Conservation (phyloP, 53 echinoderm and acorn worm species). For the Paracentrotus lividus region DNA sequence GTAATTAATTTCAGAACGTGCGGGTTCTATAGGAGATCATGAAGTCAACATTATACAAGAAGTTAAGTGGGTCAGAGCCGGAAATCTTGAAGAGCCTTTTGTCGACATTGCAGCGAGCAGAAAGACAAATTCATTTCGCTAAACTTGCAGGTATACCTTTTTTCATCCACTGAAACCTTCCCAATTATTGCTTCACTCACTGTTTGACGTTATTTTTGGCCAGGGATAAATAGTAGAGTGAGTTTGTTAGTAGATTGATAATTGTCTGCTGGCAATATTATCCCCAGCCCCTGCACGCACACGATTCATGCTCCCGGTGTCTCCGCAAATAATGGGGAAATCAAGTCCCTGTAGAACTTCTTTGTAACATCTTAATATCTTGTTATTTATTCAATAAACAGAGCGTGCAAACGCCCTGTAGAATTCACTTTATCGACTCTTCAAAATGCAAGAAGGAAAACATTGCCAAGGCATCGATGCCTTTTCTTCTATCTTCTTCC, state of each 20-base stretch:
- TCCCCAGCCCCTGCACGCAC: neutral
- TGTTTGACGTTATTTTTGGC: neutral
- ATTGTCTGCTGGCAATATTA: constrained; percentile 18
- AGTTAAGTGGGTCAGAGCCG: neutral
- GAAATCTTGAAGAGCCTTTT: constrained; percentile 27
- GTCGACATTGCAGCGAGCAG: neutral
- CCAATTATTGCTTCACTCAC: neutral
- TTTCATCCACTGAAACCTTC: constrained; percentile 1
- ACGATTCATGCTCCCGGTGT: constrained; percentile 24
- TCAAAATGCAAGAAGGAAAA: constrained; percentile 52
- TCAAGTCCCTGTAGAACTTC: constrained; percentile 62
- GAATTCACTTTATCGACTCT: constrained; percentile 64
- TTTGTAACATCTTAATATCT: constrained; percentile 69
- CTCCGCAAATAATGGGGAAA: constrained; percentile 14
- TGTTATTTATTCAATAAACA: constrained; percentile 74
- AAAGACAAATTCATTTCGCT: constrained; percentile 24
- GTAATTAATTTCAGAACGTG: constrained; percentile 15
- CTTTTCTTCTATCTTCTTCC: constrained; percentile 14
- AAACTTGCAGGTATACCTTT: constrained; percentile 21
- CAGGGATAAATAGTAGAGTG: constrained; percentile 27
- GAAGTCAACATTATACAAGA: constrained; percentile 11
- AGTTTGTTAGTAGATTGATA: constrained; percentile 41
- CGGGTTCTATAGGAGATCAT: neutral
- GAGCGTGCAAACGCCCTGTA: constrained; percentile 62
- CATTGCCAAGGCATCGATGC: constrained; percentile 52